Base-by-base conservation (phyloP, 1,140 invertebrate species). In the Habropoda laboriosa region DNA sequence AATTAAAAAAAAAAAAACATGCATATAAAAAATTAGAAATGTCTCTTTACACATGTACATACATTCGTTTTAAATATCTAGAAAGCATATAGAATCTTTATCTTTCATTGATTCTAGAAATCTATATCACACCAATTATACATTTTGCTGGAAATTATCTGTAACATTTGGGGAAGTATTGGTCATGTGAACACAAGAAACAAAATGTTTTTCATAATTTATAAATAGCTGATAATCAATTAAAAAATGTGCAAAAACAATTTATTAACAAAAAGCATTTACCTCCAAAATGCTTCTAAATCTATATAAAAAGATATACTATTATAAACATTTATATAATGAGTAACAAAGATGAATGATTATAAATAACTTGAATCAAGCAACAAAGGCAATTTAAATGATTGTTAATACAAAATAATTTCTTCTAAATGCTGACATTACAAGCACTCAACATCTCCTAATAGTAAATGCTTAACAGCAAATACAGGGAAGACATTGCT, bases 401-500 rank as follows among this genome's bases (percentile, higher is more conserved):
- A 57, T 38, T 49, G 21, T 77, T 27, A 57, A 61, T 70, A 40
- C 32, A 55, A 64, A 79, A 79, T 53, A 79, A 40, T 67, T 49
- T 63, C 10, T 53, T 67, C 47, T 32, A 75, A 70, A 45, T 70
- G 42, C 49, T 40, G 24, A 30, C 42, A 61, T 49, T 51, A 42
- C 42, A 27, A 73, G 63, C 47, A 83, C 70, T 84, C 32, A 83
- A 84, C 55, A 76, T 49, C 51, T 74, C 35, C 70, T 63, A 80
- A 76, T 64, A 27, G 24, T 82, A 64, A 6, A 40, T 55, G 45
- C 53, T 76, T 75, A 42, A 67, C 30, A 61, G 74, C 74, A 74
- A 71, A 53, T 75, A 82, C 57, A 60, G 68, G 82, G 86, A 87
- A 87, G 85, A 87, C 85, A 85, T 80, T 64, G 67, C 75, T 47